Evolutionary conservation across 2,888 invertebrate genomes (phyloP).

Genomic region (Fabriciana adippe): DNA sequence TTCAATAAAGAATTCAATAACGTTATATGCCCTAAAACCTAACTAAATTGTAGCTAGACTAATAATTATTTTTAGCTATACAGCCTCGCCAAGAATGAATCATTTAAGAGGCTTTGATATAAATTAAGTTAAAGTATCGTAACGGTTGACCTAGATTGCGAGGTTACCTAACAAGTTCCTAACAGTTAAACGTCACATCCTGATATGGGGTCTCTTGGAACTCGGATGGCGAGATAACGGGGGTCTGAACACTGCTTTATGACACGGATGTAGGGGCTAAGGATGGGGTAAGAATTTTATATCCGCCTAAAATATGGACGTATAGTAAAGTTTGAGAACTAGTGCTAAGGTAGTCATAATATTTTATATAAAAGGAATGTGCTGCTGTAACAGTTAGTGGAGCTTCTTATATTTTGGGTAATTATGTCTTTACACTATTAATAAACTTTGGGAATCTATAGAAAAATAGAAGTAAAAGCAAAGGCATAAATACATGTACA

Average conservation of each 20-base stretch:
- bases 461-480: too few relatives aligned
- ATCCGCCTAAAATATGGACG: not conserved
- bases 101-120: constrained; percentile 46
- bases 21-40: too few relatives aligned
- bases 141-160: constrained; percentile 72
- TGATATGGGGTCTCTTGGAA: constrained; percentile 73
- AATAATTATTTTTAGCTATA: not conserved
- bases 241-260: constrained; percentile 54
- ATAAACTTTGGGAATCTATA: too few relatives aligned
- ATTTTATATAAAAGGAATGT: too few relatives aligned
- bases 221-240: constrained; percentile 72
- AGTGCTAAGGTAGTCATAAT: too few relatives aligned
- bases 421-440: too few relatives aligned
- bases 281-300: constrained; percentile 25
- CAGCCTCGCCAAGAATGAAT: constrained; percentile 30
- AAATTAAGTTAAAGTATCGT: constrained; percentile 54
- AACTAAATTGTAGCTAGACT: not conserved
- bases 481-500: too few relatives aligned
- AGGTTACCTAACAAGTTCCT: constrained; percentile 58
- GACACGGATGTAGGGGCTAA: constrained; percentile 43
- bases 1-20: too few relatives aligned
- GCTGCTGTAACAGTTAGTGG: too few relatives aligned
- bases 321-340: not conserved
- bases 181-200: constrained; percentile 65
- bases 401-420: too few relatives aligned